These are phyloP conservation scores for Psilopsiagon aymara DNA, from an alignment of 2,113 vertebrate species.

Conservation along the genomic window DNA sequence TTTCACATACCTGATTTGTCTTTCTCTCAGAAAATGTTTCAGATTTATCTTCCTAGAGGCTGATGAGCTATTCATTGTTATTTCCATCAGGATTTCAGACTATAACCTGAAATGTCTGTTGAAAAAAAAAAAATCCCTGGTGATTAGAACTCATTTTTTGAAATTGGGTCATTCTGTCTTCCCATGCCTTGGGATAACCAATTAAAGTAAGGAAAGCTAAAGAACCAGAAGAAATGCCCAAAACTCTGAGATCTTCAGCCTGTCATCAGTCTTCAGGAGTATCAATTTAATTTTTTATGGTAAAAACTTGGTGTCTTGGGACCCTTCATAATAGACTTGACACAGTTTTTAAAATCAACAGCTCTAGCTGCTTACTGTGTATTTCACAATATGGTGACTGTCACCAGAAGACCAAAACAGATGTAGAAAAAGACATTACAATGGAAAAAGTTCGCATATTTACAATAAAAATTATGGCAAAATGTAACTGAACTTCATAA, in stretches of 20 bases:
- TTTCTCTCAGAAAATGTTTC: slow-evolving; percentile 33
- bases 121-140: background rate
- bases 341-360: slow-evolving; percentile 40
- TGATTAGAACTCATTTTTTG: slow-evolving; percentile 53
- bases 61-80: slow-evolving; percentile 29
- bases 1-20: slow-evolving; percentile 53
- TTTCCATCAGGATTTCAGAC: slow-evolving; percentile 43
- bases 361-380: background rate
- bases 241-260: background rate
- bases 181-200: slow-evolving; percentile 40
- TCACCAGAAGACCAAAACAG: background rate
- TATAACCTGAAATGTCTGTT: background rate
- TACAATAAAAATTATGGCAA: background rate
- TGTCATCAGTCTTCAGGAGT: background rate
- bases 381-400: background rate
- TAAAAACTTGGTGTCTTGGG: slow-evolving; percentile 20
- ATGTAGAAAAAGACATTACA: background rate
- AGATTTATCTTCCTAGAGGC: slow-evolving; percentile 36
- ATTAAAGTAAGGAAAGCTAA: slow-evolving; percentile 43
- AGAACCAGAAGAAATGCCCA: background rate
- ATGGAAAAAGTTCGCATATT: background rate
- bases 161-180: slow-evolving; percentile 59
- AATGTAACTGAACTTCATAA: background rate
- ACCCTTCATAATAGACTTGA: background rate
- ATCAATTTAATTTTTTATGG: slow-evolving; percentile 5